A percentile compares a stretch with the other conserved stretches of the same genome.
Conservation (phyloP, 1,140 invertebrate species). For the Calosoma granatense region DNA sequence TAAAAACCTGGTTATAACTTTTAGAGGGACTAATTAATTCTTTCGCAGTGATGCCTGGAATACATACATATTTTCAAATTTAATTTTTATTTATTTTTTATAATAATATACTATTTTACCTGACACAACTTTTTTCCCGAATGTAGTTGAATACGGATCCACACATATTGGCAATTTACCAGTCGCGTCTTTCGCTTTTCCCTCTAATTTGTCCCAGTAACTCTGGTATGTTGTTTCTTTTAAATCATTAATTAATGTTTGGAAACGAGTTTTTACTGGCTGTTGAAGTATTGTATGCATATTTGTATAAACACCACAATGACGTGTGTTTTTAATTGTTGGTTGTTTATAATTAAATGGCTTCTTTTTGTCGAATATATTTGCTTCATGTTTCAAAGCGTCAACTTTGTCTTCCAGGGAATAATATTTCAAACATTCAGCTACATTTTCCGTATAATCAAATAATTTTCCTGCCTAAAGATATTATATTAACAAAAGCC, state of each 20-base stretch:
- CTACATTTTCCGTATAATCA: constrained; percentile 30
- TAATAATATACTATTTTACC: constrained; percentile 31
- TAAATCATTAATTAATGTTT: constrained; percentile 38
- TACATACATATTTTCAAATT: constrained; percentile 6
- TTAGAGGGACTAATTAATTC: constrained; percentile 29
- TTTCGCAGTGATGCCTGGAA: constrained; percentile 17
- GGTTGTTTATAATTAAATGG: constrained; percentile 26
- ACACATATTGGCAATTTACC: constrained; percentile 40
- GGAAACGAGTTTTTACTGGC: constrained; percentile 37
- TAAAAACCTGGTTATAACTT: constrained; percentile 26
- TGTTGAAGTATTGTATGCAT: constrained; percentile 22
- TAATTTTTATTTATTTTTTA: constrained; percentile 27
- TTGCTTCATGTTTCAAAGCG: constrained; percentile 36
- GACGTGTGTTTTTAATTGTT: constrained; percentile 30
- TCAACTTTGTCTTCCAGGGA: constrained; percentile 37
- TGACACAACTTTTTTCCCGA: constrained; percentile 34
- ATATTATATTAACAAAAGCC: constrained; percentile 4
- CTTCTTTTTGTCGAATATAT: constrained; percentile 24
- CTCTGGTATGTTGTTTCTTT: constrained; percentile 39
- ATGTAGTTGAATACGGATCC: constrained; percentile 34
- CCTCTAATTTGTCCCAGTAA: constrained; percentile 40
- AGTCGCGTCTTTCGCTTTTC: constrained; percentile 33
- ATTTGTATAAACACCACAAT: constrained; percentile 30
- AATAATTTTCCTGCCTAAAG: constrained; percentile 34
- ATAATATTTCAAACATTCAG: constrained; percentile 34